A percentile compares a stretch with the other conserved stretches of the same genome.
These are phyloP conservation scores for Mallotus villosus DNA, from an alignment of 2,797 vertebrate species.

Conservation along the genomic window DNA sequence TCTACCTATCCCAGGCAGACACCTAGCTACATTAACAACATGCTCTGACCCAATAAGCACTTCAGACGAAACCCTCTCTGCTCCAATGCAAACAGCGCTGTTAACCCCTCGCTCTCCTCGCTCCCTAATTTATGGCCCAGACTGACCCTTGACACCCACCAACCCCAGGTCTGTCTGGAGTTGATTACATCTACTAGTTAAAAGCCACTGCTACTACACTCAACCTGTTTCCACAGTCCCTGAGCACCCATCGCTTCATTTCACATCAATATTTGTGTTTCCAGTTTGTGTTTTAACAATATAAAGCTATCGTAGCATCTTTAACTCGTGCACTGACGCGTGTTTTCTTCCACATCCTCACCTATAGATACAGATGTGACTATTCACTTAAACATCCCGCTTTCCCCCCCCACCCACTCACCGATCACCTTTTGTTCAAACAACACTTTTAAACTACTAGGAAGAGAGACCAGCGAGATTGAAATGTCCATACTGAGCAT, in stretches of 20 bases:
- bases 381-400: constrained; percentile 50
- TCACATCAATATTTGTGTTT: constrained; percentile 53
- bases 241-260: constrained; percentile 71
- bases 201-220: constrained; percentile 36
- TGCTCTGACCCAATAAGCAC: constrained; percentile 48
- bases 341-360: constrained; percentile 35
- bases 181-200: constrained; percentile 38
- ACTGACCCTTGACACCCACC: constrained; percentile 22
- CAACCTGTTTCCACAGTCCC: constrained; percentile 62
- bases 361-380: constrained; percentile 25
- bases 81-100: not conserved
- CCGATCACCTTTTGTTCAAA: constrained; percentile 7
- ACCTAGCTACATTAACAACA: constrained; percentile 46
- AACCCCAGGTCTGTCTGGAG: constrained; percentile 16
- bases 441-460: constrained; percentile 43
- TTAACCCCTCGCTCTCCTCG: constrained; percentile 32
- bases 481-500: constrained; percentile 46
- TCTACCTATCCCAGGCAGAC: constrained; percentile 30
- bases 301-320: constrained; percentile 65
- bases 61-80: constrained; percentile 31
- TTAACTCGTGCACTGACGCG: constrained; percentile 26
- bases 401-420: constrained; percentile 30
- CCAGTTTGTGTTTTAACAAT: constrained; percentile 43
- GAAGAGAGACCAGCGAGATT: constrained; percentile 46
- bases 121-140: constrained; percentile 12